Evolutionary conservation across 2,888 invertebrate genomes (phyloP), one percentile per base, ranked within the genome.

Genomic region (Microplitis deprimator): DNA sequence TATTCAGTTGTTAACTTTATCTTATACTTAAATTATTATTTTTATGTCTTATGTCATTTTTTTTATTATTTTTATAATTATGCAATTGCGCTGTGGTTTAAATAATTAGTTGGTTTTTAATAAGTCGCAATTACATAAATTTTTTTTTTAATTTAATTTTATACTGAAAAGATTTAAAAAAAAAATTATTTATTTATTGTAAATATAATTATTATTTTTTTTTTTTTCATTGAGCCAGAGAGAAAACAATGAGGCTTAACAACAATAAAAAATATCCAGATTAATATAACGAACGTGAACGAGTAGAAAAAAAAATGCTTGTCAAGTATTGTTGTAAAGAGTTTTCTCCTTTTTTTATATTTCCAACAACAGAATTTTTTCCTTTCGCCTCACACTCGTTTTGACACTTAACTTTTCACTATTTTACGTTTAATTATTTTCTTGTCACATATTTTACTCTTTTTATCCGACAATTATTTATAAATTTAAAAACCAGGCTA

Each of bases 1-100:
- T 74, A 73, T 68, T 7, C 29, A 20, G 10, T 29, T 29, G 65
- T 29, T 65, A 65, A 65, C 65, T 50, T 50, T 50, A 50, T 50
- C 50, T 50, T 50, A 10, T 10, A 50, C 10, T 50, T 50, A 3
- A 50, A 13, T 50, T 50, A 50, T 50, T 10, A 50, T 50, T 50
- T 10, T 50, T 50, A 50, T 50, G 8, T 50, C 29, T 29, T 29
- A 29, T 29, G 29, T 29, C 29, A 29, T 29, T 29, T 29, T 29
- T 20, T 29, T 29, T 29, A 29, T 29, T 29, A 29, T 29, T 29
- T 29, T 29, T 3, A 29, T 29, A 29, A 29, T 29, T 29, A 29
- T 29, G 29, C 29, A 29, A 29, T 29, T 29, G 29, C 29, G 29
- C 29, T 29, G 29, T 2, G 29, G 29, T 4, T 29, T 29, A 4